Evolutionary conservation across 2,113 vertebrate species (phyloP).

Genomic region (Nothobranchius kuhntae): DNA sequence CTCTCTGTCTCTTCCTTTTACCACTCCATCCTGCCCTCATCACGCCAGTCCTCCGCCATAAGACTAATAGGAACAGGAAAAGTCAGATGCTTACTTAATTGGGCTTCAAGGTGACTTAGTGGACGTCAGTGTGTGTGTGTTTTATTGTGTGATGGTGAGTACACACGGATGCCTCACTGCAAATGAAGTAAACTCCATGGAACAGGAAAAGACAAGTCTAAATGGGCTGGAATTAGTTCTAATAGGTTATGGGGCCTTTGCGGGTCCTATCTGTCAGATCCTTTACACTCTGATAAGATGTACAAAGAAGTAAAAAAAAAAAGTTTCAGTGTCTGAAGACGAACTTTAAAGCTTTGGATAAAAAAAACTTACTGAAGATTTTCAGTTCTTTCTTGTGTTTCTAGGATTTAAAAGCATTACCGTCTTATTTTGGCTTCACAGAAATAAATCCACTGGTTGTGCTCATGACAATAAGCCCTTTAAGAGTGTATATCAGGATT

Average conservation of each 20-base stretch:
- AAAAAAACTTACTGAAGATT: background rate
- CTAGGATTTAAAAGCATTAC: background rate
- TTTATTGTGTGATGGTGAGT: slow-evolving; percentile 20
- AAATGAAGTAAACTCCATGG: slow-evolving; percentile 69
- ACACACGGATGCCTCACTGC: slow-evolving; percentile 48
- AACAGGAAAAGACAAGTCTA: slow-evolving; percentile 66
- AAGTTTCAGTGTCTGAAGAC: slow-evolving; percentile 2
- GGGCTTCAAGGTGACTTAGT: slow-evolving; percentile 74
- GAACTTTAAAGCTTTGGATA: slow-evolving; percentile 26
- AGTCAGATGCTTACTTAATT: slow-evolving; percentile 73
- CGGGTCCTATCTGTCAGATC: slow-evolving; percentile 46
- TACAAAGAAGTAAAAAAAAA: slow-evolving; percentile 32
- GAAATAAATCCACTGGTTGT: slow-evolving; percentile 1
- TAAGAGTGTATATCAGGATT: slow-evolving; percentile 14
- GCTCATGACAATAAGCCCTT: slow-evolving; percentile 34
- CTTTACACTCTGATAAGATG: slow-evolving; percentile 42
- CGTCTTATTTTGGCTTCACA: slow-evolving; percentile 2
- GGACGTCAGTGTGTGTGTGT: slow-evolving; percentile 18
- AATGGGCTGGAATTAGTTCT: slow-evolving; percentile 71
- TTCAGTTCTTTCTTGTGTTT: background rate
- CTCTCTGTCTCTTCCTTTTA: slow-evolving; percentile 49
- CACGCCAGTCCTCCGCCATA: slow-evolving; percentile 32
- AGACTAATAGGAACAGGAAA: slow-evolving; percentile 58
- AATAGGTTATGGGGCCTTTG: slow-evolving; percentile 57
- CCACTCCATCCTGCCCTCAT: slow-evolving; percentile 38